These are phyloP conservation scores for Zygogramma bicolorata DNA, from an alignment of 2,888 invertebrate genomes.

Conservation along the genomic window DNA sequence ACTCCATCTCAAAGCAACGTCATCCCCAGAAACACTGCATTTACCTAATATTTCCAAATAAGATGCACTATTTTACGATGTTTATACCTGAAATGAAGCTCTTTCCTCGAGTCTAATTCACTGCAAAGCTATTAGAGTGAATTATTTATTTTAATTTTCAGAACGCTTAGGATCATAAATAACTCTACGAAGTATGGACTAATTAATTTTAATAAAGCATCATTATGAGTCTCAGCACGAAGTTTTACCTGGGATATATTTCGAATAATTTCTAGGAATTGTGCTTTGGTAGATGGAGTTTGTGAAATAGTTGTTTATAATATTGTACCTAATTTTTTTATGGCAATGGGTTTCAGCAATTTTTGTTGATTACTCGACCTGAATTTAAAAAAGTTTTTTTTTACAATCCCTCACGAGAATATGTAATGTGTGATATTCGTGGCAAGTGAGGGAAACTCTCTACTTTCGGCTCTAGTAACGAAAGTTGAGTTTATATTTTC, in stretches of 20 bases:
- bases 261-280: neutral
- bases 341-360: too few species aligned
- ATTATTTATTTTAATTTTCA: slow-evolving; percentile 40
- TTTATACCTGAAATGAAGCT: neutral
- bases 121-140: slow-evolving; percentile 13
- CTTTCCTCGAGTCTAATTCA: neutral
- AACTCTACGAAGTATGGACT: slow-evolving; percentile 35
- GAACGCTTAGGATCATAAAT: slow-evolving; percentile 36
- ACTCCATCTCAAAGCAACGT: neutral
- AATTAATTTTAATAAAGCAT: slow-evolving; percentile 44
- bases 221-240: slow-evolving; percentile 36
- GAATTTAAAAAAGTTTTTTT: too few species aligned
- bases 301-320: neutral
- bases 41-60: neutral
- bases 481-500: too few species aligned
- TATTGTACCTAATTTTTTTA: neutral
- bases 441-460: too few species aligned
- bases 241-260: slow-evolving; percentile 33
- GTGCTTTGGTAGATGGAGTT: neutral
- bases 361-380: too few species aligned
- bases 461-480: too few species aligned
- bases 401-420: too few species aligned
- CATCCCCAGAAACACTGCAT: neutral
- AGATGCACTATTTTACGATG: neutral
- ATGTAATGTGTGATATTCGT: too few species aligned